A percentile compares a stretch with the other conserved stretches of the same genome.
Conservation (phyloP, 2,888 invertebrate genomes). For the Xanthia icteritia region DNA sequence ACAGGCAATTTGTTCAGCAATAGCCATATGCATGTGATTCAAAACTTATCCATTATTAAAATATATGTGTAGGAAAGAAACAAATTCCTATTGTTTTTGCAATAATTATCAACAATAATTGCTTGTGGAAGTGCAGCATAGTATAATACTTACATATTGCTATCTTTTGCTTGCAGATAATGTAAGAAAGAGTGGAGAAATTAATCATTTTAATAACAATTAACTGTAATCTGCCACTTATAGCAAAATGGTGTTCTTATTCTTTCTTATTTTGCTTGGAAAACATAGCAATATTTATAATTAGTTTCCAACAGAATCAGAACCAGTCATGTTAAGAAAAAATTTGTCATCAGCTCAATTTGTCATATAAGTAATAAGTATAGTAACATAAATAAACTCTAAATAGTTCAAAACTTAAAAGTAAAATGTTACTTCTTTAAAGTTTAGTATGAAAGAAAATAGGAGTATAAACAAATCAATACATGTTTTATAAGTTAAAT, state of each 20-base stretch:
- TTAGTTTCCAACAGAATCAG: neutral
- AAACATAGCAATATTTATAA: constrained; percentile 1
- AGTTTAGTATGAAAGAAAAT: constrained; percentile 6
- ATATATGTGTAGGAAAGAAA: too few species aligned
- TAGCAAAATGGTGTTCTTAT: neutral
- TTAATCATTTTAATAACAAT: neutral
- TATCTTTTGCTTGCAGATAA: neutral
- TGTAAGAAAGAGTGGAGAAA: neutral
- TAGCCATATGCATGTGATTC: neutral
- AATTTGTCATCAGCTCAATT: constrained; percentile 28
- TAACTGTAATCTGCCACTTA: neutral
- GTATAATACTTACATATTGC: neutral
- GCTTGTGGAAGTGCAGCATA: neutral
- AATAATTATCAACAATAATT: neutral
- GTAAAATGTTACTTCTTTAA: constrained; percentile 15
- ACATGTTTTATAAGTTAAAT: neutral
- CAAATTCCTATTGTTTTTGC: too few species aligned
- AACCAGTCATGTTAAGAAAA: constrained; percentile 9
- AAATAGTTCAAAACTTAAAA: constrained; percentile 28
- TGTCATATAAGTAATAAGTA: constrained; percentile 9
- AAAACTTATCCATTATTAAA: neutral
- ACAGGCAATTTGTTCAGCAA: neutral
- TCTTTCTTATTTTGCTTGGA: constrained; percentile 7
- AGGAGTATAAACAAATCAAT: constrained; percentile 6
- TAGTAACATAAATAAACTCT: constrained; percentile 27